A percentile compares a stretch with the other conserved stretches of the same genome.
phyloP scores from a whole-genome alignment of 2,113 vertebrate species.

The Pungitius pungitius region DNA sequence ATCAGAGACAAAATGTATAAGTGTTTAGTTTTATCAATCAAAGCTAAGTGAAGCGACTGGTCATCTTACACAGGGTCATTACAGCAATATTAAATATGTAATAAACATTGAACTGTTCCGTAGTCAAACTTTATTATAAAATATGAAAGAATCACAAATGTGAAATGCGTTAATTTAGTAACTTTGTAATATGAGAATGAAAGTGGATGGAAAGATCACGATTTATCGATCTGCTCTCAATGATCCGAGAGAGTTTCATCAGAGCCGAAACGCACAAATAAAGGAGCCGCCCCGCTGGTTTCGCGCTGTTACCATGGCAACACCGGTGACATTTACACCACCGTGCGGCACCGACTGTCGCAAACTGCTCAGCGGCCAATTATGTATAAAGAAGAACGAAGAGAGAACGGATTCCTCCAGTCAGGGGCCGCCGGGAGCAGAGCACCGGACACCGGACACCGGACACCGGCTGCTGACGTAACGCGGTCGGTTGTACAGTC shows the following conservation, averaged over 20 bases:
- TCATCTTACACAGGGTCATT: too few species aligned
- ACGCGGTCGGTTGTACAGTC: constrained; percentile 61
- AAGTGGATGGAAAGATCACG: not conserved
- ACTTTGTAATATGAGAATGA: not conserved
- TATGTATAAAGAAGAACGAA: not conserved
- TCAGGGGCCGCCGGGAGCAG: not conserved
- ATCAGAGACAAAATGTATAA: too few species aligned
- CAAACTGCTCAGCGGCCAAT: constrained; percentile 41
- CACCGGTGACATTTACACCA: constrained; percentile 38
- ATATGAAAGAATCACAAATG: not conserved
- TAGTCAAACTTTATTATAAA: too few species aligned
- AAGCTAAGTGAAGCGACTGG: not conserved
- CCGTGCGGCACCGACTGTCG: constrained; percentile 40
- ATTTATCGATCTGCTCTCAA: too few species aligned
- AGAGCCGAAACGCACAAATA: too few species aligned
- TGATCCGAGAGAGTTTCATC: too few species aligned
- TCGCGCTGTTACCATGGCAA: constrained; percentile 65
- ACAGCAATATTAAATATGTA: too few species aligned
- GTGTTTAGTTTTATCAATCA: not conserved
- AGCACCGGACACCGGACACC: too few species aligned
- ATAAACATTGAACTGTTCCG: too few species aligned
- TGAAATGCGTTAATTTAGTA: not conserved
- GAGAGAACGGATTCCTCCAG: constrained; percentile 26
- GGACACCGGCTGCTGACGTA: constrained; percentile 21
- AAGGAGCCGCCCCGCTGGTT: not conserved